Evolutionary conservation across 2,888 invertebrate species (phyloP).

Genomic region (Hipparchia sbordonii): DNA sequence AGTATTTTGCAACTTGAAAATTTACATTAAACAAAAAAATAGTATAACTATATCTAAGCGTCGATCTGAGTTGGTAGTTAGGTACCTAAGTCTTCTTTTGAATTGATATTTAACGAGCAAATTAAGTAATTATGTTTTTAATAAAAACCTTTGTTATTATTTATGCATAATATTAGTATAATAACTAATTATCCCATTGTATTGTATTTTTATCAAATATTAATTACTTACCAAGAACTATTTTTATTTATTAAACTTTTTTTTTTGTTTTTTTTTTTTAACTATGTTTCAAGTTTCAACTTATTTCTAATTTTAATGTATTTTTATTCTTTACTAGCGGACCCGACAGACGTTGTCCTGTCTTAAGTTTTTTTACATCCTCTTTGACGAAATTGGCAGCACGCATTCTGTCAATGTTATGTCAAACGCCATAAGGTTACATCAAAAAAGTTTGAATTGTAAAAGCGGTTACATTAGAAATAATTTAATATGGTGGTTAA

Average conservation of each 20-base stretch:
- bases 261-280: neutral
- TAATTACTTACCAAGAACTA: neutral
- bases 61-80: neutral
- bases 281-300: neutral
- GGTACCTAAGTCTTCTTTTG: neutral
- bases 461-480: no score
- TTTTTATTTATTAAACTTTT: neutral
- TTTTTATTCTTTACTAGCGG: no score
- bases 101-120: neutral
- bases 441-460: no score
- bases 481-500: no score
- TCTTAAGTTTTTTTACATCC: no score
- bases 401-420: no score
- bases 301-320: conserved; percentile 2
- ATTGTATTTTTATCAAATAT: neutral
- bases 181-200: neutral
- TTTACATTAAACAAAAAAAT: neutral
- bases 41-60: neutral
- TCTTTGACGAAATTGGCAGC: no score
- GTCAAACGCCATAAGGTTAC: no score
- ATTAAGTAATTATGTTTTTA: neutral
- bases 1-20: no score
- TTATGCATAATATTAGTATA: neutral
- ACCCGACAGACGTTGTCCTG: no score
- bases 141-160: neutral